Base-by-base conservation (phyloP, 2,797 vertebrate genomes). In the Dromococcyx pavoninus region DNA sequence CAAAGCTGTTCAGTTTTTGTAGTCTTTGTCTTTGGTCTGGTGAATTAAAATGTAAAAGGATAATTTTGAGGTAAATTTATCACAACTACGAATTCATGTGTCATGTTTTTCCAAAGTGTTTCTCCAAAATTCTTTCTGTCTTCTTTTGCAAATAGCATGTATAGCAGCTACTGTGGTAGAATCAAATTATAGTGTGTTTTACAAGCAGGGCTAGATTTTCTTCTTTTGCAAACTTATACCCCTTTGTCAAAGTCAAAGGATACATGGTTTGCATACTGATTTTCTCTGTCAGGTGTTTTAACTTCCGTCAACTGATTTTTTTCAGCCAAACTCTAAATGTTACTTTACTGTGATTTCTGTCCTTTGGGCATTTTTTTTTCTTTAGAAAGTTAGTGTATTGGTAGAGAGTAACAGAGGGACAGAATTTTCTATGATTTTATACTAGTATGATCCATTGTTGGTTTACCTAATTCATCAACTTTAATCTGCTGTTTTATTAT, bases 1-100 rank as follows among this genome's bases (percentile, higher is more conserved):
- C 71, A 88, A 82, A 92, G 73, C 39, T 37, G 15, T 84, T 90
- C 43, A 85, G 39, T 58, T 81, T 95, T 93, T 91, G 56, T 93
- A 44, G 4, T 13, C 33, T 79, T 84, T 61, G 58, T 66, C 64
- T 81, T 83, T 37, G 33, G 41, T 56, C 39, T 61, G 60, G 46
- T 73, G 51, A 82, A 81, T 64, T 19, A 81, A 78, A 8, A 19
- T 60, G 5, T 81, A 23, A 88, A 88, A 81, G 28, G 17, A 62
- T 72, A 78, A 75, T 73, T 90, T 39, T 60, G 32, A 78, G 43
- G 76, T 80, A 56, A 77, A 44, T 81, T 89, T 93, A 14, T 7
- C 30, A 33, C 44, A 79, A 3, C 30, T 89, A 5, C 62, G 37
- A 81, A 70, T 86, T 90, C 37, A n/a, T 0, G 7, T 10, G 15